phyloP scores from a whole-genome alignment of 2,888 invertebrate genomes.

The Lysandra bellargus region DNA sequence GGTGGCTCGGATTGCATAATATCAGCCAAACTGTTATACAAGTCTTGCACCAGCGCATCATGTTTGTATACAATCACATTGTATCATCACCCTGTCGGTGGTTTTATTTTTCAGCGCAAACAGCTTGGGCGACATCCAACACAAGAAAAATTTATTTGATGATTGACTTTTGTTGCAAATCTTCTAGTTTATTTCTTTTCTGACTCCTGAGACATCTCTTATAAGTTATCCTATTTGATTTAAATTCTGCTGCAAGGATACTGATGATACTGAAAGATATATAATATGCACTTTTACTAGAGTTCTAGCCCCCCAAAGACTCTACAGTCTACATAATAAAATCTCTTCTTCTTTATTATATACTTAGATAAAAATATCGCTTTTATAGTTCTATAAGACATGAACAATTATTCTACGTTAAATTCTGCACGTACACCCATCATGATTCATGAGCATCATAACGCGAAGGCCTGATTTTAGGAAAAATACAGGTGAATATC shows the following conservation, averaged over 20 bases:
- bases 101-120: conserved; percentile 8
- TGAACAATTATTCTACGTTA: background rate
- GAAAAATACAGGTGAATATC: background rate
- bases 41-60: conserved; percentile 50
- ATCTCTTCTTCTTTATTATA: background rate
- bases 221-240: too few species aligned
- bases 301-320: too few species aligned
- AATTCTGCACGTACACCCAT: background rate
- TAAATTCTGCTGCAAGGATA: too few species aligned
- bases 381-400: background rate
- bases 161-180: background rate
- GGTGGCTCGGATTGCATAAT: conserved; percentile 67
- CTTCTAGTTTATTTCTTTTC: background rate
- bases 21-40: conserved; percentile 52
- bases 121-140: background rate
- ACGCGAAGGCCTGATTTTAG: background rate
- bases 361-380: background rate
- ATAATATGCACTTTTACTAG: too few species aligned
- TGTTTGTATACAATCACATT: conserved; percentile 63
- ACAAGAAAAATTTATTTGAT: background rate
- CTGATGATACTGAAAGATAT: too few species aligned
- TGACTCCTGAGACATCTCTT: too few species aligned
- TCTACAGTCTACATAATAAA: too few species aligned
- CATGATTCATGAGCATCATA: background rate
- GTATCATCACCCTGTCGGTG: conserved; percentile 25